Evolutionary conservation across 2,113 vertebrate genomes (phyloP), one percentile per base, ranked within the genome.

Genomic region (Oenanthe oenanthe): DNA sequence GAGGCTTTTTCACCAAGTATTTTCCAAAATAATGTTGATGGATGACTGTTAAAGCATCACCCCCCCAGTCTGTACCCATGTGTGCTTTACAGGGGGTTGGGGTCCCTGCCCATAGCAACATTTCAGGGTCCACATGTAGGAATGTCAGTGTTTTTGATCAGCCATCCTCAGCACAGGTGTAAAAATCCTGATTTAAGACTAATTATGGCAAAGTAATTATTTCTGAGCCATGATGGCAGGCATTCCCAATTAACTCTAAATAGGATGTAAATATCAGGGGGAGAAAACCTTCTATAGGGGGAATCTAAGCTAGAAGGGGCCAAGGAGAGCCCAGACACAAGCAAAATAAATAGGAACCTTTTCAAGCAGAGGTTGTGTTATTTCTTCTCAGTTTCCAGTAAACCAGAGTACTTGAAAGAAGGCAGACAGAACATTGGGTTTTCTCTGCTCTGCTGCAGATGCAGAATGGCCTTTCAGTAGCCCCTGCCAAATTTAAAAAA

Each of bases 181-280:
- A 92, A 92, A 94, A 95, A 88, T 67, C 60, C 68, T 53, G 36
- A 88, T 86, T 83, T 77, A 85, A 88, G 78, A 66, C 45, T 93
- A 86, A 94, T 93, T 88, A 88, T 32, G 72, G 43, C 43, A 71
- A 93, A 90, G 60, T 81, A 88, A 96, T 96, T 90, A 90, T 90
- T 96, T 74, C 67, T 94, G 75, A 94, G 56, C 65, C 60, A 74
- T 24, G 43, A 78, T 65, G 56, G 82, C 85, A 92, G 75, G 79
- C 65, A 76, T 36, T 47, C 29, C 43, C 85, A 85, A 95, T 93
- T 94, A 95, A 67, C 21, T 74, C 40, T 79, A 94, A 93, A 92
- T 42, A 88, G 81, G 71, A 74, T 74, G 28, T 85, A 86, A 85
- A 40, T 56, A 83, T 60, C 0, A 0, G 26, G 19, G 21, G 50